Evolutionary conservation across 2,797 vertebrate genomes (phyloP), one percentile per base, ranked within the genome.

Genomic region (Yasuhikotakia modesta): DNA sequence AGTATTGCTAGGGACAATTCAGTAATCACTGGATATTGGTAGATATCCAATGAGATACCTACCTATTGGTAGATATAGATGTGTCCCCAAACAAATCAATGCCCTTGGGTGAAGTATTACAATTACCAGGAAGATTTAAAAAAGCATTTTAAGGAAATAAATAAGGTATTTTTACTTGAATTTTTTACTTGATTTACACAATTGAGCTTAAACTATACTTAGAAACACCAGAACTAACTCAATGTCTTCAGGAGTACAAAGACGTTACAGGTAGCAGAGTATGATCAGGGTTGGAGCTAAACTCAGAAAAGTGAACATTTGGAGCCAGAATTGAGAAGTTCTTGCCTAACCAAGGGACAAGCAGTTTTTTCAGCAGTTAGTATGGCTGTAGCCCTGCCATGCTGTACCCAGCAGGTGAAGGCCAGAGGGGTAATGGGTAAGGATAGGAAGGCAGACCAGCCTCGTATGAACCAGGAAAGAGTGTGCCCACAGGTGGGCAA

Each of bases 351-450:
- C 8, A n/a, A n/a, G n/a, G n/a, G n/a, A n/a, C n/a, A n/a, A n/a
- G n/a, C n/a, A n/a, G n/a, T n/a, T n/a, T n/a, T n/a, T n/a, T n/a
- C n/a, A n/a, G n/a, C n/a, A n/a, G n/a, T 83, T 93, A 95, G 80
- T 93, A 91, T 3, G 89, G 83, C 1, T 88, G 87, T 7, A 89
- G 82, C 12, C 91, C 88, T 2, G 91, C 88, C 0, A 94, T 71
- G 45, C 84, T 1, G 0, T 90, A 94, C 46, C 89, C 78, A 0
- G 85, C 45, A 0, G 90, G 94, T 43, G 88, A n/a, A 13, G 90
- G 93, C 89, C 95, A 93, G 1, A 94, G 27, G 0, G 92, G 90
- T 0, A 92, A 46, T 0, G 91, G 70, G 80, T 90, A 93, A 0
- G 91, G 88, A 82, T 93, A 93, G 0, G 92, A 91, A 79, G 88